Evolutionary conservation across 2,113 vertebrate species (phyloP), one percentile per base, ranked within the genome.

Genomic region (Lampris incognitus): DNA sequence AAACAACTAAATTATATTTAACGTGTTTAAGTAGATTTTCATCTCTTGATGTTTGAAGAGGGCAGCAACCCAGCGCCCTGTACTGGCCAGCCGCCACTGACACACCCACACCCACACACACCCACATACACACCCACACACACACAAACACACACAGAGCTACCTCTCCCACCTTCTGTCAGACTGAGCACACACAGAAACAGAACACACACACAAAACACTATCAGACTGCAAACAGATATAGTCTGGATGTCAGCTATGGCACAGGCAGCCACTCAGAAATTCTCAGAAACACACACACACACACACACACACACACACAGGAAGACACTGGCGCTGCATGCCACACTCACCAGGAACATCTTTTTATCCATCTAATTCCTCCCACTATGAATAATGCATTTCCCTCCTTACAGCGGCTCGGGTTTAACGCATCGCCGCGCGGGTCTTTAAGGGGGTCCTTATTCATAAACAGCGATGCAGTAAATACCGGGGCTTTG

Each of bases 321-420:
- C 36, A 41, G 11, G 9, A 40, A 83, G 65, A 85, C 79, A 67
- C 79, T 78, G 62, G 65, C 72, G 37, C 88, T 68, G 56, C 89
- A 88, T 76, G 86, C 85, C 85, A 85, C 85, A 86, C 88, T 92
- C 84, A 83, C 85, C 86, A 76, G 84, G 72, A 92, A 90, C 91
- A 90, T 91, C 91, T 92, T 92, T 89, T 92, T 92, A 93, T 94
- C 91, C 88, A 92, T 93, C 91, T 88, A 90, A 90, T 90, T 93
- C 92, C 84, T 87, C 85, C 78, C 60, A 71, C 85, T 80, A 92
- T 93, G 92, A 92, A 93, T 94, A 92, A 93, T 93, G 89, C 83
- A 93, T 91, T 79, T 69, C 66, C 78, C 84, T 84, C 85, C 85
- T 88, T 83, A 78, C 85, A 59, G 55, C 77, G 79, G 79, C 86